Base-by-base conservation (phyloP, 2,888 invertebrate genomes). In the Hedya salicella region DNA sequence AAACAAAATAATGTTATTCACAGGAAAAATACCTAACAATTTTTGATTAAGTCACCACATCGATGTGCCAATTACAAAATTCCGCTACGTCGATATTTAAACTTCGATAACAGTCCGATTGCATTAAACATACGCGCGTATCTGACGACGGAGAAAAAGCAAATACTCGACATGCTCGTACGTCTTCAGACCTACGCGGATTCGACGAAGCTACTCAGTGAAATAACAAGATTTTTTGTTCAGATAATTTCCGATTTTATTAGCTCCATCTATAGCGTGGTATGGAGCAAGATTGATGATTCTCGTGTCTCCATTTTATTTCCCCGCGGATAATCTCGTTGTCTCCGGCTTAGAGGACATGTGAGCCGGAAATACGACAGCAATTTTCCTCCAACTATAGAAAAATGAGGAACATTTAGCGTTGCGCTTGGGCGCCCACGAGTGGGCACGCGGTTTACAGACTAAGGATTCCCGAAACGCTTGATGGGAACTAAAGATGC, bases 351-450 rank as follows among this genome's bases (percentile, higher is more conserved):
- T 89, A 89, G 60, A 88, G 89, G 88, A 87, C 86, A 89, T 88
- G 88, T 87, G 89, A 89, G 89, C 82, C 84, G 87, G 87, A 90
- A 89, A 90, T 89, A 88, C 88, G 89, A 88, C 85, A 82, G 87
- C 89, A 88, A 89, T 90, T 90, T 89, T 88, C 88, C 87, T 87
- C 81, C 86, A 87, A 88, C 88, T 89, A 89, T 86, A 87, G 88
- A 91, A 88, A 90, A 90, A 90, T 90, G 89, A 85, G 86, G 80
- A 83, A 77, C 88, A 84, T 85, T 91, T 88, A 90, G 85, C 80
- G 85, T 82, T 78, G 79, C 85, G 87, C 84, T 80, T 83, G 87
- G 86, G 75, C 78, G 76, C 80, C 79, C 84, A 78, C 78, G 81
- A 79, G 81, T 75, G 72, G 76, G 68, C 70, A 73, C 66, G 75